Conservation (phyloP, 2,888 invertebrate species). For the Andrena chrysosceles region DNA sequence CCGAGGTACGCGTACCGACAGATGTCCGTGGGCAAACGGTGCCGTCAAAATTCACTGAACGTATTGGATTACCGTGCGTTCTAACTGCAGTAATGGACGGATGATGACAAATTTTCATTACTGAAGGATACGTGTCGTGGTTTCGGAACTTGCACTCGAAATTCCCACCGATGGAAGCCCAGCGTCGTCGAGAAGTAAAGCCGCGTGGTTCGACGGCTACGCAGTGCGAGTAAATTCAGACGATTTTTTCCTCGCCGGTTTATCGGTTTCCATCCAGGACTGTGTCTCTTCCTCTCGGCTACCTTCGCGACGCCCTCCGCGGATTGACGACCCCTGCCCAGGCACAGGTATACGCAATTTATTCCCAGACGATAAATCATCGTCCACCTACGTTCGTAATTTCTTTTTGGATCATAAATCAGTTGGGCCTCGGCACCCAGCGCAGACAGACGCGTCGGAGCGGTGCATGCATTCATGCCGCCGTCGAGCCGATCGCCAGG, state of each 20-base stretch:
- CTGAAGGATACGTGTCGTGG: too few species aligned
- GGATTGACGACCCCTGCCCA: constrained; percentile 63
- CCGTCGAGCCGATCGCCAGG: neutral
- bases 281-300: constrained; percentile 42
- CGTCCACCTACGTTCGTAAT: constrained; percentile 79
- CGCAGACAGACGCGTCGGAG: constrained; percentile 53
- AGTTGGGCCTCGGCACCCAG: constrained; percentile 63
- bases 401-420: constrained; percentile 79
- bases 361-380: constrained; percentile 78
- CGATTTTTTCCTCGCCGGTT: constrained; percentile 37
- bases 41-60: constrained; percentile 10
- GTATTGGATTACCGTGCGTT: neutral
- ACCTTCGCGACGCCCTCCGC: constrained; percentile 32
- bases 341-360: constrained; percentile 75
- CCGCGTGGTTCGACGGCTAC: neutral
- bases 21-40: constrained; percentile 1
- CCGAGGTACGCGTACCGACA: constrained; percentile 3
- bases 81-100: constrained; percentile 4
- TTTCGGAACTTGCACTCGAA: neutral
- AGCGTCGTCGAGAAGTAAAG: neutral
- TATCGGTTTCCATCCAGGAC: constrained; percentile 20
- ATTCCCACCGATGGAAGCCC: neutral
- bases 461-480: constrained; percentile 10
- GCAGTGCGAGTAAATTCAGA: constrained; percentile 14
- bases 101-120: constrained; percentile 11